These are phyloP conservation scores for Papilio xuthus DNA, from an alignment of 1,140 invertebrate genomes.

Conservation along the genomic window DNA sequence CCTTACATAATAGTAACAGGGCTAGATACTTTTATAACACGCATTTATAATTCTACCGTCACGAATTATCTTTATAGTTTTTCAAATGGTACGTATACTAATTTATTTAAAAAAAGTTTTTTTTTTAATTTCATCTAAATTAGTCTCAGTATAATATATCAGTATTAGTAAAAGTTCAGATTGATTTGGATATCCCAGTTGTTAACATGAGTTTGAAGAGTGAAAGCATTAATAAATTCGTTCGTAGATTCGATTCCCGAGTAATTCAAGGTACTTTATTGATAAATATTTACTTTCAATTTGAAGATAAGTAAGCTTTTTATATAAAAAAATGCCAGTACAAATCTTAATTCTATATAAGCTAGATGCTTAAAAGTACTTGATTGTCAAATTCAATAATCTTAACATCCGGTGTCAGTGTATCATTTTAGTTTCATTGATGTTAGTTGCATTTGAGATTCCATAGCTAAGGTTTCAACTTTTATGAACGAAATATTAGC, in stretches of 20 bases:
- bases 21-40: not conserved
- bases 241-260: not conserved
- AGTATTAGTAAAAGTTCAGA: no score
- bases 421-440: not conserved
- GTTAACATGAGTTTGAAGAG: not conserved
- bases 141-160: no score
- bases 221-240: not conserved
- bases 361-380: not conserved
- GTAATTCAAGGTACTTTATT: not conserved
- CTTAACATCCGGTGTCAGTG: not conserved
- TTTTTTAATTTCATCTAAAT: no score
- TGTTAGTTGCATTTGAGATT: not conserved
- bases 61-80: not conserved
- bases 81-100: not conserved
- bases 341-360: not conserved
- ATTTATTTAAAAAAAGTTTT: not conserved
- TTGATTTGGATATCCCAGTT: not conserved
- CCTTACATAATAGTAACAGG: not conserved
- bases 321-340: not conserved
- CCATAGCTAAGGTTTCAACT: conserved; percentile 1
- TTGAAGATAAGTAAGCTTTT: not conserved
- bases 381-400: not conserved
- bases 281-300: not conserved
- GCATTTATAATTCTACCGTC: not conserved
- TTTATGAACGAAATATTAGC: not conserved